phyloP scores from a whole-genome alignment of 1,140 invertebrate genomes.

The Portunus trituberculatus region DNA sequence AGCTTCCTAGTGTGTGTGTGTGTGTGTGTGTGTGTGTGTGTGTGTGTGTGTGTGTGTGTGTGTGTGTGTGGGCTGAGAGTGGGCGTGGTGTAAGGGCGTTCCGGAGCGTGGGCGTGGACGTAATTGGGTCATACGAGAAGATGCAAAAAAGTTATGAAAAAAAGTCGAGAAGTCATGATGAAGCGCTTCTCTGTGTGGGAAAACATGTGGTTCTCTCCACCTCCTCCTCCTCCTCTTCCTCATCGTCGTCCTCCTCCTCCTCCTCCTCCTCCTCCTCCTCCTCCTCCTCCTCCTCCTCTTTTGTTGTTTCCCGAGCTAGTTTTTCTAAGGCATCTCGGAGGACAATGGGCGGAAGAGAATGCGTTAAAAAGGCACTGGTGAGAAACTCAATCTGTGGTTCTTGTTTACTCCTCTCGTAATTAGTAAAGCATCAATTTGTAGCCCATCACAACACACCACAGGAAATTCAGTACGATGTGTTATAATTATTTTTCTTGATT shows the following conservation, averaged over 20 bases:
- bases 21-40: neutral
- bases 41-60: no score
- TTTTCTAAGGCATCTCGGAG: neutral
- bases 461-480: no score
- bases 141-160: neutral
- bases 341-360: constrained; percentile 18
- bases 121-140: constrained; percentile 28
- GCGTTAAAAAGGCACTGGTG: neutral
- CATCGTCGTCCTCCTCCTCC: neutral
- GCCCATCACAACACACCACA: no score
- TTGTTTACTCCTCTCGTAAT: no score
- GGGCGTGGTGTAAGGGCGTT: neutral
- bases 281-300: neutral
- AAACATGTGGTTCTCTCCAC: constrained; percentile 1
- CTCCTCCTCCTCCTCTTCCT: constrained; percentile 3
- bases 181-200: constrained; percentile 24
- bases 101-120: neutral
- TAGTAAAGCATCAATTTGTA: no score
- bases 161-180: constrained; percentile 3
- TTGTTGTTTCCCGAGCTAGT: neutral
- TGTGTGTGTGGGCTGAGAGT: neutral
- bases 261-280: neutral
- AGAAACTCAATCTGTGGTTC: no score
- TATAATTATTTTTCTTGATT: no score
- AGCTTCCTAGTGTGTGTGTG: neutral